Base-by-base conservation (phyloP, 2,797 vertebrate species). In the Nasua narica region DNA sequence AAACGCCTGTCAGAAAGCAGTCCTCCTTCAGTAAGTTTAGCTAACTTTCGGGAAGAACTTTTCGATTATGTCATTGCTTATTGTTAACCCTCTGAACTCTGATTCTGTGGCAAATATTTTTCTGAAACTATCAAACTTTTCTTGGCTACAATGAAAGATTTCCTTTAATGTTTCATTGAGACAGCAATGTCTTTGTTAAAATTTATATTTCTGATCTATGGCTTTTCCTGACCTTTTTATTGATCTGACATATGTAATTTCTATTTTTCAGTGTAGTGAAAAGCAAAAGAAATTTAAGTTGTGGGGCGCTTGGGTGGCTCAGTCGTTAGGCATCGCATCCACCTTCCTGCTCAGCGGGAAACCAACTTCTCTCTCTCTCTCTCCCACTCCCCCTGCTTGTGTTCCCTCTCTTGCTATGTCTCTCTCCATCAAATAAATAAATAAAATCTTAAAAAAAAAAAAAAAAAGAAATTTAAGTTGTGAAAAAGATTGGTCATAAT, bases 121-220 rank as follows among this genome's bases (percentile, higher is more conserved):
- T 83, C 60, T 91, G 3, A 89, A 94, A 14, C 72, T 37, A 52
- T 95, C 18, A 50, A 77, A 79, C 14, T 69, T 6, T 43, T 89
- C 43, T 85, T 82, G 37, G 29, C 83, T 85, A 58, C 32, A 83
- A 2, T 95, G 82, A 90, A 95, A 92, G 16, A 32, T 84, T 91
- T 89, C 40, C 50, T 74, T 65, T 67, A 83, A 72, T 79, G 43
- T 95, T 94, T 96, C 56, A 89, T 19, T 79, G 52, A 90, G 46
- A 93, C 29, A 85, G 10, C 35, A 70, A 81, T 60, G 21, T 40
- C 48, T 72, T 91, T 76, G 21, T 92, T 90, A 83, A 77, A 93
- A 50, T 62, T 85, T 60, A 3, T 60, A 67, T 87, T 95, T 95
- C 67, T 65, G 67, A 54, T 83, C 56, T 67, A 7, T 92, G 54